Evolutionary conservation across 2,888 invertebrate genomes (phyloP), one percentile per base, ranked within the genome.

Genomic region (Hipparchia semele): DNA sequence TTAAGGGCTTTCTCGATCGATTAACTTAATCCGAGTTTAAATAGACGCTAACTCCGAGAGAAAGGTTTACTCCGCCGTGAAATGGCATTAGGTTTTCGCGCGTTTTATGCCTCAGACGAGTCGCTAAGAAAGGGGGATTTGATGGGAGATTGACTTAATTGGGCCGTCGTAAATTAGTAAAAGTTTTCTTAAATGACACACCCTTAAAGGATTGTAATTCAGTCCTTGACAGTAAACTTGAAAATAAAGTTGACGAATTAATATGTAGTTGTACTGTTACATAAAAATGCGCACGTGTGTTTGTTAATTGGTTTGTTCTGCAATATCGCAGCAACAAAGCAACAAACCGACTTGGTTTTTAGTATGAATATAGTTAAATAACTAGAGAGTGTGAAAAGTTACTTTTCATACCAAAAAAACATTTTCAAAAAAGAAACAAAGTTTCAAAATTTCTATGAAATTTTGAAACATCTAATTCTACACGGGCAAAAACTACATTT

Each of bases 41-140:
- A 92, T 87, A 91, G 93, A 93, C 92, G 92, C 87, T 94, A 94
- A 94, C 93, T 92, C 89, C 84, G 78, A 83, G 87, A 90, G 94
- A 94, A 93, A 91, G 94, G 94, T 93, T 92, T 93, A 94, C 92
- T 93, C 92, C 90, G 86, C 85, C 93, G 94, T 94, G 92, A 93
- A 94, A 94, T 94, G 92, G 92, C 89, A 91, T 94, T 94, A 94
- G 92, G 92, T 93, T 92, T 92, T 93, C 92, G 89, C 91, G 90
- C 91, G 87, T 91, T 93, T 92, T 90, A 90, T 90, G 84, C 84
- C 83, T 84, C 76, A 87, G 89, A 88, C 87, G 86, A 92, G 87
- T 88, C 86, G 92, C 91, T 91, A 91, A 92, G 91, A 91, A 91
- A 90, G 87, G 92, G 89, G 87, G 91, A 86, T 91, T 92, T 91